Conservation (phyloP, 2,888 invertebrate species). For the Spilosoma lubricipeda region DNA sequence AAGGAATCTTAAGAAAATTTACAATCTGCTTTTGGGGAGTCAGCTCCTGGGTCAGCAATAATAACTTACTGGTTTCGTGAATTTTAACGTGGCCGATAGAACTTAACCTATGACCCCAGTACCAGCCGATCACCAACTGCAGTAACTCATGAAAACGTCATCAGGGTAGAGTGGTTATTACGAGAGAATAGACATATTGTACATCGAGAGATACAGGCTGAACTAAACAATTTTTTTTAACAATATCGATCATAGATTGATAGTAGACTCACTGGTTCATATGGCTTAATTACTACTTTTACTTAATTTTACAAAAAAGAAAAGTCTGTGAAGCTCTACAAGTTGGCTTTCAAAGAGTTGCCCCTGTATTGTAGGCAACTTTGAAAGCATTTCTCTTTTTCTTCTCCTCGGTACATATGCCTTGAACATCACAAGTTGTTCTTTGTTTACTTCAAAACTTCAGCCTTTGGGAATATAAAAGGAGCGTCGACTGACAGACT, state of each 20-base stretch:
- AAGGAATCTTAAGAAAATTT: too few species aligned
- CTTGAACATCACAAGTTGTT: slow-evolving; percentile 12
- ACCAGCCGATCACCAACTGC: too few species aligned
- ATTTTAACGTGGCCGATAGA: too few species aligned
- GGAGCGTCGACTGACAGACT: slow-evolving; percentile 35
- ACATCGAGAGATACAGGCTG: too few species aligned
- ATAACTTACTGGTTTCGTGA: too few species aligned
- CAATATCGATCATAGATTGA: not conserved
- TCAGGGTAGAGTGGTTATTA: too few species aligned
- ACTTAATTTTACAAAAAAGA: not conserved
- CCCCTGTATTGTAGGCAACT: not conserved
- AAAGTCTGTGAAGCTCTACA: not conserved
- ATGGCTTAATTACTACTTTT: not conserved
- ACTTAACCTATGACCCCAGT: too few species aligned
- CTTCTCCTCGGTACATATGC: slow-evolving; percentile 6
- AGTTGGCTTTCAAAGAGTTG: not conserved
- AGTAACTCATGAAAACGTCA: too few species aligned
- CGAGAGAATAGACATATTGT: too few species aligned
- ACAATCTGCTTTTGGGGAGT: too few species aligned
- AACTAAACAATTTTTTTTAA: not conserved
- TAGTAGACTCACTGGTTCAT: not conserved
- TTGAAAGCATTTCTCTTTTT: not conserved
- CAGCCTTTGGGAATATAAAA: slow-evolving; percentile 31
- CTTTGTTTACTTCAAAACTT: slow-evolving; percentile 36
- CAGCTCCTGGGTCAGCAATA: too few species aligned